Conservation (phyloP, 2,888 invertebrate genomes). For the Tolmerus cingulatus region DNA sequence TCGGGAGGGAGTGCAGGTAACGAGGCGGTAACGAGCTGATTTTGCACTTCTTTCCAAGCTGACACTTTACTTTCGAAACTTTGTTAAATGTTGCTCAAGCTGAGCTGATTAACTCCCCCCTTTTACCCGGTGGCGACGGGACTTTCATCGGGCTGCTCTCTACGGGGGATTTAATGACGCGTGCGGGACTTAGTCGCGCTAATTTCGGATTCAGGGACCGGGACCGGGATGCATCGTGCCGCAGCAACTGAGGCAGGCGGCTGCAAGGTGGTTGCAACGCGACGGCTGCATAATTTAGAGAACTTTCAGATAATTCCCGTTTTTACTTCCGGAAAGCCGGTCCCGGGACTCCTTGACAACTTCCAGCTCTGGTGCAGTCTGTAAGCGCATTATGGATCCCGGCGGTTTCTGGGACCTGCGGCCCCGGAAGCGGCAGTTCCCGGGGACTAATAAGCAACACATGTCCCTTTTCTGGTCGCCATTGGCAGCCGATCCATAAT, state of each 20-base stretch:
- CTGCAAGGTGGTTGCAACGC: not conserved
- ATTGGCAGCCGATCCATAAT: not conserved
- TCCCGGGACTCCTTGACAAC: not conserved
- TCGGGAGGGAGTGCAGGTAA: not conserved
- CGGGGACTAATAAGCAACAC: not conserved
- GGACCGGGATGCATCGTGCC: not conserved
- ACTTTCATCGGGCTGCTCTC: not conserved
- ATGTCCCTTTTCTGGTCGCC: not conserved
- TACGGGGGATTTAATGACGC: not conserved
- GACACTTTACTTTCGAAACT: slow-evolving; percentile 13
- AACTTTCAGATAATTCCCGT: not conserved
- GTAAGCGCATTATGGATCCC: not conserved
- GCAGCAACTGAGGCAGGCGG: not conserved
- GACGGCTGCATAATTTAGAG: not conserved
- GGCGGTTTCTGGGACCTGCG: not conserved
- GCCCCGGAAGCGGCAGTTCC: not conserved
- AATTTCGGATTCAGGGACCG: not conserved
- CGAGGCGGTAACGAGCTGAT: slow-evolving; percentile 26
- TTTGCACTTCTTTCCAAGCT: slow-evolving; percentile 2
- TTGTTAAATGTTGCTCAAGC: slow-evolving; percentile 26
- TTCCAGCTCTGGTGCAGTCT: not conserved
- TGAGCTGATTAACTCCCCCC: slow-evolving; percentile 6
- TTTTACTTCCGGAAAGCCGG: not conserved
- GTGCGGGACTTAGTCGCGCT: not conserved
- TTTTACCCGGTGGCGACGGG: not conserved